phyloP scores from a whole-genome alignment of 2,113 vertebrate genomes.

The Todiramphus saurophagus region DNA sequence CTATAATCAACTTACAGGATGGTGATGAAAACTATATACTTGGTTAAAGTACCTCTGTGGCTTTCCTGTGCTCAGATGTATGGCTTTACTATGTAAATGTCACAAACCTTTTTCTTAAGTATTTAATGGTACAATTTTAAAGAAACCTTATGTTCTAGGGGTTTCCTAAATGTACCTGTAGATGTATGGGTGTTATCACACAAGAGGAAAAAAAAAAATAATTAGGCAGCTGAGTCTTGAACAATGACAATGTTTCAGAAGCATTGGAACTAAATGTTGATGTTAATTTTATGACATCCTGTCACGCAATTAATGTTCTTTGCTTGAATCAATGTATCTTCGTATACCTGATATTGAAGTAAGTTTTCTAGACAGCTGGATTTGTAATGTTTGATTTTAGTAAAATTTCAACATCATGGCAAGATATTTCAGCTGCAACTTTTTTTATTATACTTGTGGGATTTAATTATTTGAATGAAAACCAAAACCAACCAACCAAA shows the following conservation, averaged over 20 bases:
- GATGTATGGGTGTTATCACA: not conserved
- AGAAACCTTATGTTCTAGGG: not conserved
- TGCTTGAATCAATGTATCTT: not conserved
- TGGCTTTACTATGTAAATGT: not conserved
- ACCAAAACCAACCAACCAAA: not conserved
- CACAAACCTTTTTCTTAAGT: not conserved
- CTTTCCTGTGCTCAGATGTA: not conserved
- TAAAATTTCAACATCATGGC: not conserved
- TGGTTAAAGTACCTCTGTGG: not conserved
- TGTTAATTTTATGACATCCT: not conserved
- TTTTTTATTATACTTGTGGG: not conserved
- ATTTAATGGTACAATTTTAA: not conserved
- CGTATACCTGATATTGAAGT: not conserved
- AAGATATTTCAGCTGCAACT: not conserved
- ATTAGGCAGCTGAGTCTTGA: not conserved
- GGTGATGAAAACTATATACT: not conserved
- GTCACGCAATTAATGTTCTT: not conserved
- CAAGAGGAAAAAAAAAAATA: not conserved
- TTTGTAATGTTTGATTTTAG: not conserved
- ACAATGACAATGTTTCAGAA: not conserved
- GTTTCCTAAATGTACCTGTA: not conserved
- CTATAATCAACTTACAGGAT: not conserved
- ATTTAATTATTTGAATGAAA: not conserved
- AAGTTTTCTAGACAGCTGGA: not conserved
- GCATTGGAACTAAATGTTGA: not conserved